Conservation (phyloP, 2,113 vertebrate species). For the Crocuta crocuta region DNA sequence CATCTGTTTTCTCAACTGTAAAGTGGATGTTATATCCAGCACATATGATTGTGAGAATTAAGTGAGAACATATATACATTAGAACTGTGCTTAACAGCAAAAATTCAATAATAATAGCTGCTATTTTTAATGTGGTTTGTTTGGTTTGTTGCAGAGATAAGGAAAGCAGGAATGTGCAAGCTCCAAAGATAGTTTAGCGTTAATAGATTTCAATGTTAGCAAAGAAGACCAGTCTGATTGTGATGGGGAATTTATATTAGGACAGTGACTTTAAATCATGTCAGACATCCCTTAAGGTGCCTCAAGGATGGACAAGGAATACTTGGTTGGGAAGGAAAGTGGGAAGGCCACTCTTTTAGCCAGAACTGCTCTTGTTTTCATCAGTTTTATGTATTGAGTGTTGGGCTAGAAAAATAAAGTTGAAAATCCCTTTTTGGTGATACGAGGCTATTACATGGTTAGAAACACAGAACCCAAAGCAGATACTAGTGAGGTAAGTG, state of each 20-base stretch:
- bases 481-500: not conserved
- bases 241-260: not conserved
- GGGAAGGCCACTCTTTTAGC: not conserved
- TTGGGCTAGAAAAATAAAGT: not conserved
- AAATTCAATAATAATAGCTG: not conserved
- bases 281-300: not conserved
- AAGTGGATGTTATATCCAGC: not conserved
- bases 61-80: not conserved
- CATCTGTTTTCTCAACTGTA: not conserved
- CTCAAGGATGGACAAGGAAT: not conserved
- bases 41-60: conserved; percentile 14
- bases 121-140: conserved; percentile 24
- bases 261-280: not conserved
- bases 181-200: not conserved
- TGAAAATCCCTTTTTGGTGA: conserved; percentile 11
- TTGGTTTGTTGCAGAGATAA: not conserved
- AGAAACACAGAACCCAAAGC: not conserved
- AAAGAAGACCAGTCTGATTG: not conserved
- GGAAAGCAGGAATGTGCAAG: not conserved
- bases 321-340: not conserved
- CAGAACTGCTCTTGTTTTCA: not conserved
- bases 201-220: not conserved
- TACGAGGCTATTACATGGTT: not conserved
- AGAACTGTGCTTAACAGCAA: not conserved
- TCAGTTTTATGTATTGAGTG: not conserved